Percentiles rank a stretch among this genome's conserved stretches.
These are phyloP conservation scores for Phyllostomus hastatus DNA, from an alignment of 2,113 vertebrate species.

Conservation along the genomic window DNA sequence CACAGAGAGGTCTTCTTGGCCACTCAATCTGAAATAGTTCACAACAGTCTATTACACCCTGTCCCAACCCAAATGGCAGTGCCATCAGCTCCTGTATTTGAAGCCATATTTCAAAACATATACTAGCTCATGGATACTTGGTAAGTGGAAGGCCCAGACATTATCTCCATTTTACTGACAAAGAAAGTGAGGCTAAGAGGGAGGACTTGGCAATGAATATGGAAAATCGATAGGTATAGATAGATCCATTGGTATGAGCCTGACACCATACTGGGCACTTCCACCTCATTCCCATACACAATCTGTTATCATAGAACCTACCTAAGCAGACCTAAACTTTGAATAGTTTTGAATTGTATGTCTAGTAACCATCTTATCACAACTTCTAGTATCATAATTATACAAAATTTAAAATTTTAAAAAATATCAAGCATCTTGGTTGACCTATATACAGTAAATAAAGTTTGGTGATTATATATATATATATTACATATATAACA, in stretches of 20 bases:
- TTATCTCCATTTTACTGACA: not conserved
- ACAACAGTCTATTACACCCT: not conserved
- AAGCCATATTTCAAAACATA: not conserved
- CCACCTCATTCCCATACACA: rapidly evolving
- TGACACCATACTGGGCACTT: rapidly evolving
- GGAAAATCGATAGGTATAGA: not conserved
- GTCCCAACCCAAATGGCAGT: not conserved
- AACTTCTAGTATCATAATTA: not conserved
- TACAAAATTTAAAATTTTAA: not conserved
- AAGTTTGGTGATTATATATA: not conserved
- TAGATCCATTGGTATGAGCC: not conserved
- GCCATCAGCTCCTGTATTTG: not conserved
- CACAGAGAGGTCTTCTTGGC: not conserved
- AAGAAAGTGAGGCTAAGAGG: not conserved
- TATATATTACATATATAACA: too few species aligned
- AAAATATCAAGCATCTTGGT: not conserved
- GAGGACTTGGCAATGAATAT: not conserved
- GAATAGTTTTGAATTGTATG: not conserved
- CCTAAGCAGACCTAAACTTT: not conserved
- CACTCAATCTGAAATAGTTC: not conserved
- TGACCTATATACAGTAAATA: not conserved
- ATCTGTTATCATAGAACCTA: not conserved
- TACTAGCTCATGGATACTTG: not conserved
- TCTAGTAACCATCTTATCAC: not conserved
- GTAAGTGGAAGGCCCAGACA: not conserved